Percentiles rank a stretch among this genome's conserved stretches.
Conservation (phyloP, 1,140 invertebrate genomes). For the Pseudomyrmex flavicornis region DNA sequence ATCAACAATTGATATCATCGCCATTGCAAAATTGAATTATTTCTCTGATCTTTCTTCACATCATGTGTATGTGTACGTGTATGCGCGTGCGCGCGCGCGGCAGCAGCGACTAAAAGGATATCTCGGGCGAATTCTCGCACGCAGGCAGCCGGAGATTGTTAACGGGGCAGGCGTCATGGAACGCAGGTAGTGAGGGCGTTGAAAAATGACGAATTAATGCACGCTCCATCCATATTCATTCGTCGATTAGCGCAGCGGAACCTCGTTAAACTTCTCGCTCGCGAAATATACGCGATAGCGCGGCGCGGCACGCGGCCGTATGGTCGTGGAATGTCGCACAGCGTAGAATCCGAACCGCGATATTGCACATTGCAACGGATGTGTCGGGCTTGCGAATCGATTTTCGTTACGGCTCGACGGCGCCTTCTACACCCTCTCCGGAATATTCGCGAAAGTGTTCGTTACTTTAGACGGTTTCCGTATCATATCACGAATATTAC, state of each 20-base stretch:
- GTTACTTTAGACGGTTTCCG: conserved; percentile 32
- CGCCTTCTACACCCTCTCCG: conserved; percentile 18
- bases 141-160: conserved; percentile 31
- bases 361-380: conserved; percentile 63
- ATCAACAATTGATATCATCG: too few relatives aligned
- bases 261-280: conserved; percentile 60
- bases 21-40: too few relatives aligned
- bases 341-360: conserved; percentile 59
- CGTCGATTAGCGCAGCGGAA: conserved; percentile 16
- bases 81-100: too few relatives aligned
- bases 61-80: too few relatives aligned
- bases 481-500: conserved; percentile 37
- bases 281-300: conserved; percentile 61
- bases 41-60: too few relatives aligned
- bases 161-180: background rate
- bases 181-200: background rate
- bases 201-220: conserved; percentile 54
- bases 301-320: conserved; percentile 24
- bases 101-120: too few relatives aligned
- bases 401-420: conserved; percentile 45
- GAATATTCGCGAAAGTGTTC: conserved; percentile 50
- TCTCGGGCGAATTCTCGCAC: conserved; percentile 11
- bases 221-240: conserved; percentile 41
- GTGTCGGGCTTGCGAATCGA: conserved; percentile 63
- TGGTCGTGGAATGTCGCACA: conserved; percentile 57